Evolutionary conservation across 2,888 invertebrate species (phyloP).

Genomic region (Drosophila engyochracea): DNA sequence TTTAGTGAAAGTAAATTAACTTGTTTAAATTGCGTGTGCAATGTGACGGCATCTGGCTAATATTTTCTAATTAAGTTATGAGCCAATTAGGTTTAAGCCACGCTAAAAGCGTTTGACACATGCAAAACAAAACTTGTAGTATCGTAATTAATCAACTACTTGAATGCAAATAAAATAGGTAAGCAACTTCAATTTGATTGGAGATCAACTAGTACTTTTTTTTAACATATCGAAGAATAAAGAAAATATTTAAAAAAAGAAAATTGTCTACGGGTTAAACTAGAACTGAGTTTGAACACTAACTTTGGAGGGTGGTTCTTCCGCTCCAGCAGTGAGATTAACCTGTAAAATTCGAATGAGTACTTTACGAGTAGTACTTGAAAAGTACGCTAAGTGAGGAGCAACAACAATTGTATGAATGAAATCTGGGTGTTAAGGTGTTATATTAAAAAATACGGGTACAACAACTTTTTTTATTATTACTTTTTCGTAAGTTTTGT

Average conservation of each 20-base stretch:
- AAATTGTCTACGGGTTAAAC: constrained; percentile 34
- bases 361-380: constrained; percentile 52
- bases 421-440: constrained; percentile 15
- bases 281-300: constrained; percentile 79
- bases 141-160: constrained; percentile 23
- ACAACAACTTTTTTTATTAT: background rate
- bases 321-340: constrained; percentile 85
- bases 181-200: constrained; percentile 30
- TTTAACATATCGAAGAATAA: background rate
- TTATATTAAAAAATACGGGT: background rate
- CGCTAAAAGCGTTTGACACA: constrained; percentile 40
- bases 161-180: constrained; percentile 21
- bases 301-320: constrained; percentile 85
- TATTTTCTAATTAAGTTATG: constrained; percentile 26
- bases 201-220: background rate
- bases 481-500: background rate
- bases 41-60: constrained; percentile 24
- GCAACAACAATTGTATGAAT: constrained; percentile 21
- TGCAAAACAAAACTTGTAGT: constrained; percentile 28
- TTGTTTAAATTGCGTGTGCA: constrained; percentile 37
- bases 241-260: constrained; percentile 2
- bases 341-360: constrained; percentile 82
- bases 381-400: constrained; percentile 19
- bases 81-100: constrained; percentile 36
- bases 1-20: constrained; percentile 16